Conservation (phyloP, 35 echinoderm and acorn worm genomes). For the Strongylocentrotus purpuratus region DNA sequence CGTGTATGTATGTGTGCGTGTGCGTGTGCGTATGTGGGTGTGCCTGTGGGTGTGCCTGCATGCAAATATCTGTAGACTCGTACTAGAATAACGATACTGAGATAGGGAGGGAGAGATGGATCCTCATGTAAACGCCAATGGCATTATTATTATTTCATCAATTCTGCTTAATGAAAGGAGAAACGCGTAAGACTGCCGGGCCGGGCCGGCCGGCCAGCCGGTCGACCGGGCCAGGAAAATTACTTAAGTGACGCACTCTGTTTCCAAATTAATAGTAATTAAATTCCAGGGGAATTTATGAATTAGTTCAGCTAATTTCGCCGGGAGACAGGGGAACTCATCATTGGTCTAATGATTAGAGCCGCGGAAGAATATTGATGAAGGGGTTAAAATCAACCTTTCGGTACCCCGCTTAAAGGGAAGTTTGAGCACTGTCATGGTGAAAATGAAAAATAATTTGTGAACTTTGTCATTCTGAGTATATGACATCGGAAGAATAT, state of each 20-base stretch:
- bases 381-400: neutral
- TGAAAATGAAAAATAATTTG: neutral
- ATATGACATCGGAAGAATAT: too few species aligned
- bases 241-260: conserved; percentile 16
- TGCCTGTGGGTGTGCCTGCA: neutral
- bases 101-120: neutral
- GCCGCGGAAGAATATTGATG: neutral
- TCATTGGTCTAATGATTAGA: neutral
- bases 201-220: neutral
- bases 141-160: conserved; percentile 42
- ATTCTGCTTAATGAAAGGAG: conserved; percentile 13
- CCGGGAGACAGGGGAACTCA: neutral
- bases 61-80: neutral
- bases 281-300: conserved; percentile 34
- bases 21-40: neutral
- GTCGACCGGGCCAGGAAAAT: conserved; percentile 10
- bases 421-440: neutral
- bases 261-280: conserved; percentile 38
- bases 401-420: neutral
- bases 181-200: neutral
- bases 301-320: conserved; percentile 29
- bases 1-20: neutral
- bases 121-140: neutral
- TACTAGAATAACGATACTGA: neutral
- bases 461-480: too few species aligned